Evolutionary conservation across 2,888 invertebrate species (phyloP), one percentile per base, ranked within the genome.

Genomic region (Melolontha melolontha): DNA sequence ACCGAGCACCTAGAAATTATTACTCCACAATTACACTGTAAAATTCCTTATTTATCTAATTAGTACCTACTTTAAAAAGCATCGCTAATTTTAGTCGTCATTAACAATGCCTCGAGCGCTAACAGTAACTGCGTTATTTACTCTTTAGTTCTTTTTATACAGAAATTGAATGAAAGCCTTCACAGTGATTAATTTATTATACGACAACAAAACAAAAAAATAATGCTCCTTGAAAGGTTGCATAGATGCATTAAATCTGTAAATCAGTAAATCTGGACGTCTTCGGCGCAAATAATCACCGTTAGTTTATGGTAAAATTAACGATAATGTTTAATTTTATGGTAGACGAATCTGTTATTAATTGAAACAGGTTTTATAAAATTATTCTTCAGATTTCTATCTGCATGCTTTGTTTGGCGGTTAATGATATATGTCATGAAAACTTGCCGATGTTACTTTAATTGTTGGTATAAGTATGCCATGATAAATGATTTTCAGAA

Each of bases 141-240:
- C 54, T 39, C 40, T 39, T 22, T 17, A 40, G 39, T 54, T 54
- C 54, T 54, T 54, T 54, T 54, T 54, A 54, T 54, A 54, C 40
- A 40, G 17, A 54, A 54, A 22, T 40, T 40, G 54, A 54, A 54
- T 40, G n/a, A 54, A 40, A 54, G 16, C 54, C 54, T 54, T 54
- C 54, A 40, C 16, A 54, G 54, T 54, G 54, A 54, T 54, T 54
- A 54, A 52, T 52, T 12, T 14, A 34, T 34, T 10, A 10, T 34
- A 34, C 10, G 34, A 34, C 34, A 34, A 34, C 34, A 34, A 34
- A 34, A 34, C 34, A 34, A 34, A 6, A 11, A n/a, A 49, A 49
- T 22, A 49, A 52, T n/a, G 29, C 29, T 52, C 51, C 51, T 52
- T 52, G 51, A 52, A 52, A 34, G 51, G 49, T 22, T 50, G 49